These are phyloP conservation scores for Crypturellus tataupa DNA, from an alignment of 2,797 vertebrate species.

Conservation along the genomic window DNA sequence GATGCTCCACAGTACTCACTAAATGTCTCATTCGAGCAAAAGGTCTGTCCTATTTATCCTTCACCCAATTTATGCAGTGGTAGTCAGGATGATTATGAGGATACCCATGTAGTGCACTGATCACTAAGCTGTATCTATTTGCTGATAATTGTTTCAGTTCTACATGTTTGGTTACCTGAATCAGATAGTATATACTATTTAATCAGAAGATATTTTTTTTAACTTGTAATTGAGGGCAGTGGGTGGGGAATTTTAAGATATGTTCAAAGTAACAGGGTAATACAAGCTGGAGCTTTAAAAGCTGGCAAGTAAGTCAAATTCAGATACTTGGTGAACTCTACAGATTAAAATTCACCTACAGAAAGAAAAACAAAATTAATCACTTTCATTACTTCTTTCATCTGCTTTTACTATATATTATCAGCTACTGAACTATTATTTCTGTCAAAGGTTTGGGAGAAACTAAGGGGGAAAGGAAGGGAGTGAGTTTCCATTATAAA, in stretches of 20 bases:
- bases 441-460: not conserved
- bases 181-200: not conserved
- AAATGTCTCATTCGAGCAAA: accelerated
- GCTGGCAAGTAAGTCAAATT: not conserved
- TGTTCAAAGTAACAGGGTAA: not conserved
- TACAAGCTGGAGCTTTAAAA: not conserved
- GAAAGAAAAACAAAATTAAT: not conserved
- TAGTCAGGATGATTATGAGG: not conserved
- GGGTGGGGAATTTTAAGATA: not conserved
- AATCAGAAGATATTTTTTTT: not conserved
- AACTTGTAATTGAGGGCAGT: not conserved
- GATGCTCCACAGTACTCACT: not conserved
- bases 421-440: not conserved
- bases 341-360: not conserved
- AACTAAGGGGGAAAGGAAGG: no score
- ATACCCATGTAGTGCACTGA: not conserved
- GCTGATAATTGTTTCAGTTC: accelerated
- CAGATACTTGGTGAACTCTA: not conserved
- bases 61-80: accelerated
- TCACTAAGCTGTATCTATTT: not conserved
- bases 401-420: not conserved
- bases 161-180: not conserved
- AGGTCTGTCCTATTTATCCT: not conserved
- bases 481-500: not conserved
- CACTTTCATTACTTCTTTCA: not conserved